Conservation (phyloP, 2,888 invertebrate species). For the Mimachlamys varia region DNA sequence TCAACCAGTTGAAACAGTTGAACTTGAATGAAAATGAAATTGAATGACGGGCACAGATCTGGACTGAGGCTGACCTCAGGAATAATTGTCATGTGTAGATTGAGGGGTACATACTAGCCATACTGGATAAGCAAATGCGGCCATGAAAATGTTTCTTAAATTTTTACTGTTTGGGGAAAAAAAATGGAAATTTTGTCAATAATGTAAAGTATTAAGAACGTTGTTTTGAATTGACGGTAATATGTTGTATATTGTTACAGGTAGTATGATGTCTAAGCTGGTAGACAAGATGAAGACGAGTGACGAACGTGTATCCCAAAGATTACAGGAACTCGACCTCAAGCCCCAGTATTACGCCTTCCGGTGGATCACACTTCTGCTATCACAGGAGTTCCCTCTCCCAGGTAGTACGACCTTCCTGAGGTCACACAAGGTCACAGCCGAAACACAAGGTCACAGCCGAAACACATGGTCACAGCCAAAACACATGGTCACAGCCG, state of each 20-base stretch:
- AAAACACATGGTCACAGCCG: neutral
- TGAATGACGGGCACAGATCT: no score
- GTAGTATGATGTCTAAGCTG: conserved; percentile 90
- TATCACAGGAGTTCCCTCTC: conserved; percentile 98
- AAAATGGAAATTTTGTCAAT: neutral
- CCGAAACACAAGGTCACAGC: neutral
- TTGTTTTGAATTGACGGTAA: no score
- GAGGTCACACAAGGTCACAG: neutral
- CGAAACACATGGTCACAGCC: neutral
- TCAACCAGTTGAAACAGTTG: no score
- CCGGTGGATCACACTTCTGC: conserved; percentile 96
- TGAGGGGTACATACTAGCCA: no score
- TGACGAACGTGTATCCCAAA: conserved; percentile 90
- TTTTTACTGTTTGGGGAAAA: neutral
- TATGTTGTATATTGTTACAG: conserved; percentile 64
- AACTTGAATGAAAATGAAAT: no score
- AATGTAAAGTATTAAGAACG: no score
- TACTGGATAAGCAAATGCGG: no score
- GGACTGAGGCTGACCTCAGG: no score
- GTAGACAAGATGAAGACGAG: conserved; percentile 89
- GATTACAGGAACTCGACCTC: conserved; percentile 91
- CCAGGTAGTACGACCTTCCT: conserved; percentile 84
- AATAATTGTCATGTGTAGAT: no score
- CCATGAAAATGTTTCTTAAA: neutral
- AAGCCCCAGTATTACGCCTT: conserved; percentile 98